Conservation (phyloP, 2,797 vertebrate species). For the Malacoraja senta region DNA sequence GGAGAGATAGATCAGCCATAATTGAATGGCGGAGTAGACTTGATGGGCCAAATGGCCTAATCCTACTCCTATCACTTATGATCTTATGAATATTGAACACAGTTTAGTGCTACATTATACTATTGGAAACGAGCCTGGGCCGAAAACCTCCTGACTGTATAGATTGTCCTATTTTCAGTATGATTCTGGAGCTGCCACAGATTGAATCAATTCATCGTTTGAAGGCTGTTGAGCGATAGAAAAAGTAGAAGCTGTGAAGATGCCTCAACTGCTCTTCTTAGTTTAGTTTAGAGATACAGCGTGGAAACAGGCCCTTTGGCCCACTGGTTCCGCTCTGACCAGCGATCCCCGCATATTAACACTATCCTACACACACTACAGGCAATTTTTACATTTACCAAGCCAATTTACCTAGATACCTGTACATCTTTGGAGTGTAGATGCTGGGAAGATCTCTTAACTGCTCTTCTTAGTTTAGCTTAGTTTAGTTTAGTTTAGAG, state of each 20-base stretch:
- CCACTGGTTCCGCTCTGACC: no score
- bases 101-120: not conserved
- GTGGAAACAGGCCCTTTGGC: no score
- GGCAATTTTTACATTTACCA: no score
- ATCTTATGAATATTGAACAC: not conserved
- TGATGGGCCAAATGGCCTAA: no score
- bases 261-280: not conserved
- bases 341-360: no score
- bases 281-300: not conserved
- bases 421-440: not conserved
- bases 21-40: no score
- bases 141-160: not conserved
- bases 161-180: not conserved
- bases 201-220: not conserved
- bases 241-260: not conserved
- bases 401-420: no score
- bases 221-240: not conserved
- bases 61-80: no score
- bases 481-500: no score
- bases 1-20: no score
- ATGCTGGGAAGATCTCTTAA: not conserved
- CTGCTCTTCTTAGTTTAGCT: not conserved
- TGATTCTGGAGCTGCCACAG: not conserved
- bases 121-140: not conserved
- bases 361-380: no score